These are phyloP conservation scores for Poeciliopsis paucimaculata DNA, from an alignment of 2,797 vertebrate species.

Conservation along the genomic window DNA sequence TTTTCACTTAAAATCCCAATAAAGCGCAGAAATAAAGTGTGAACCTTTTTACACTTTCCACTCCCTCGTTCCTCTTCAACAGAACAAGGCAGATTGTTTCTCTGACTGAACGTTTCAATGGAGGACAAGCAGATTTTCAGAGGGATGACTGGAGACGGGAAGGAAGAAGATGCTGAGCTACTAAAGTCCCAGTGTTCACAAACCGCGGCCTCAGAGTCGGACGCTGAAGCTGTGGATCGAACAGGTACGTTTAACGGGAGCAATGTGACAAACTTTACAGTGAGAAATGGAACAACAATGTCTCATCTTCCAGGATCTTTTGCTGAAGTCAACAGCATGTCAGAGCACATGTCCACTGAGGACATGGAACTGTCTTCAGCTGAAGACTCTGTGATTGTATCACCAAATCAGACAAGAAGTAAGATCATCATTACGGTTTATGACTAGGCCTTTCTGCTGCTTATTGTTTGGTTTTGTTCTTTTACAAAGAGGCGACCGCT, in stretches of 20 bases:
- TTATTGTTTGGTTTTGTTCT: not conserved
- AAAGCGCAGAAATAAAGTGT: not conserved
- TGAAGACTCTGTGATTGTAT: slow-evolving; percentile 30
- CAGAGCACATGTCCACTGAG: slow-evolving; percentile 39
- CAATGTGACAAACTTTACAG: not conserved
- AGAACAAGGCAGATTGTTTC: slow-evolving; percentile 3
- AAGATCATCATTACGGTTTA: not conserved
- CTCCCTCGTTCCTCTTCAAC: not conserved
- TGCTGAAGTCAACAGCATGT: slow-evolving; percentile 32
- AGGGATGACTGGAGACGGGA: slow-evolving; percentile 18
- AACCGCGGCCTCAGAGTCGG: not conserved
- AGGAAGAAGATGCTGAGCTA: slow-evolving; percentile 16
- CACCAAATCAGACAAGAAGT: slow-evolving; percentile 22
- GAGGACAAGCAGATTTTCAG: slow-evolving; percentile 46
- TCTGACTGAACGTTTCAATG: slow-evolving; percentile 57
- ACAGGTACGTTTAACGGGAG: slow-evolving; percentile 40
- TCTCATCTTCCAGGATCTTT: slow-evolving; percentile 33
- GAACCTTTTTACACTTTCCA: not conserved
- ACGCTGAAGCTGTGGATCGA: not conserved
- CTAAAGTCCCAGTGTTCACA: not conserved
- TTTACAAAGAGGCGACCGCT: slow-evolving; percentile 33
- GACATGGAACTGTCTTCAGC: slow-evolving; percentile 42
- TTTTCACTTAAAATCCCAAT: not conserved
- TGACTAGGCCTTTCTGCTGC: not conserved
- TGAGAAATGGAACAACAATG: not conserved